These are phyloP conservation scores for Rissa tridactyla DNA, from an alignment of 2,113 vertebrate genomes.

Conservation along the genomic window DNA sequence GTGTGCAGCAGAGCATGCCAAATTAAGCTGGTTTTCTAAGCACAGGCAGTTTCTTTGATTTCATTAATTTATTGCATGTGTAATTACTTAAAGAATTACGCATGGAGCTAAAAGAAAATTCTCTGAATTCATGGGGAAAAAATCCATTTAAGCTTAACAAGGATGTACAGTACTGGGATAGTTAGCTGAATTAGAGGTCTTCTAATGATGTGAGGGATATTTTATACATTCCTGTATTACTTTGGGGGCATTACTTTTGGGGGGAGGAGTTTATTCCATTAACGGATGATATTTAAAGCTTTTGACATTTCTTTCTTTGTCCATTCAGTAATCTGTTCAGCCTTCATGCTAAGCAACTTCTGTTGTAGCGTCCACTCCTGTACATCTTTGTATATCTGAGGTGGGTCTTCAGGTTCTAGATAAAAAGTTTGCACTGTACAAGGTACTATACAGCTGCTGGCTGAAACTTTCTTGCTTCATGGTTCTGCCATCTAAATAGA, in stretches of 20 bases:
- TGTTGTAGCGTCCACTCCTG: neutral
- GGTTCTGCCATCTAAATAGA: neutral
- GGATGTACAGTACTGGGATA: neutral
- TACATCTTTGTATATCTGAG: neutral
- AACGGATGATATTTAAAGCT: neutral
- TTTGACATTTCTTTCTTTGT: neutral
- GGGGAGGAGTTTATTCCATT: neutral
- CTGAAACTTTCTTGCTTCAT: neutral
- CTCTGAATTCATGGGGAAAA: neutral
- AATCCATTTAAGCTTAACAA: neutral
- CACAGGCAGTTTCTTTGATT: conserved; percentile 40
- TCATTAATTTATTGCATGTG: conserved; percentile 55
- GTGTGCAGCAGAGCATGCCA: conserved; percentile 35
- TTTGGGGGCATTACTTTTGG: neutral
- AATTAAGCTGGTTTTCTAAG: conserved; percentile 60
- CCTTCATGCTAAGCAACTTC: neutral
- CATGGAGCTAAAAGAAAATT: conserved; percentile 14
- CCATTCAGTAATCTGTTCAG: neutral
- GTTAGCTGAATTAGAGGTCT: neutral
- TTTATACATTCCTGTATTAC: neutral
- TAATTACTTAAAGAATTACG: conserved; percentile 56
- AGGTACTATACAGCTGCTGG: neutral
- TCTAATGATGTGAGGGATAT: neutral
- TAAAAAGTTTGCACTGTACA: neutral
- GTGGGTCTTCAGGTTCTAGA: neutral